Evolutionary conservation across 1,140 invertebrate genomes (phyloP), one percentile per base, ranked within the genome.

Genomic region (Bombus sylvicola): DNA sequence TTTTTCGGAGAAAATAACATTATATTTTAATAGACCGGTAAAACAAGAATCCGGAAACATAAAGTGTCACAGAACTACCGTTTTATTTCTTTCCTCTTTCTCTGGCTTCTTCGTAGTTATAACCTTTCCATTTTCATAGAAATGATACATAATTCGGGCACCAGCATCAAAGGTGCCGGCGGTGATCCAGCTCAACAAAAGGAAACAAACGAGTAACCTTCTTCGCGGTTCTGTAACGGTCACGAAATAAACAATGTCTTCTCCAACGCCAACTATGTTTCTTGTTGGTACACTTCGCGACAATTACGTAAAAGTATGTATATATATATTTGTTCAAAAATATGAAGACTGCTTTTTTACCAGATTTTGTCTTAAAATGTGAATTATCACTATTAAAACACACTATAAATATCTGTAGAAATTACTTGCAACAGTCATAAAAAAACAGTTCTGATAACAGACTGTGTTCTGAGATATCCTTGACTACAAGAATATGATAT

Each of bases 91-190:
- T 18, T 69, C 22, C 37, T 25, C 68, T 37, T 25, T 12, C 34
- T 39, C 18, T 10, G 8, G 0, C 28, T 80, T 25, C 79, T 28
- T n/a, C 25, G 53, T 9, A 18, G 53, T 81, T 72, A 39, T 39
- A 57, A 8, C 18, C 34, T 41, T 28, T 25, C 31, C 53, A 73
- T 73, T 81, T 57, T 41, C 34, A 81, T 62, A 62, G 37, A 73
- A 82, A 64, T 34, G 71, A 74, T 62, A 53, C 71, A 39, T 64
- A 83, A 76, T 83, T 47, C 28, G 39, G 47, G 34, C 13, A 53
- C 31, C 59, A 25, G 9, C 31, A 77, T 84, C 82, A 84, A 84
- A 84, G 75, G n/a, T 28, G 39, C 82, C 82, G 75, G 6, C 47
- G 9, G 25, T 22, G 18, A 8, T 37, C 43, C 5, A 41, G 8